Conservation (phyloP, 1,140 invertebrate genomes). For the Drosophila serrata region DNA sequence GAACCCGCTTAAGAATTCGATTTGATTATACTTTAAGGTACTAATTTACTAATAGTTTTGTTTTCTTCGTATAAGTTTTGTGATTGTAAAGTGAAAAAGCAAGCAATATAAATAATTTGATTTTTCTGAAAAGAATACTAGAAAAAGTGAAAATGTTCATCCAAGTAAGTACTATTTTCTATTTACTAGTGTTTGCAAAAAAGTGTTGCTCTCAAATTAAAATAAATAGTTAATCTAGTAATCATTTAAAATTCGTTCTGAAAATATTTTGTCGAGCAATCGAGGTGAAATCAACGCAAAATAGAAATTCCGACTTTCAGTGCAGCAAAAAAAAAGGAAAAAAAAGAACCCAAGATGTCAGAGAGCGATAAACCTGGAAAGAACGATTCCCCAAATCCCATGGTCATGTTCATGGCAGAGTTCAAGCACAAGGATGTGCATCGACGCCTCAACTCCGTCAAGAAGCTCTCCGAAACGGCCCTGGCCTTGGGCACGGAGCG, state of each 20-base stretch:
- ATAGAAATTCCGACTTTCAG: not conserved
- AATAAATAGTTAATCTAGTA: not conserved
- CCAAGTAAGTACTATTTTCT: no score
- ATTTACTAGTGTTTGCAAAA: no score
- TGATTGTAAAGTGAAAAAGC: not conserved
- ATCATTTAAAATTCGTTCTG: not conserved
- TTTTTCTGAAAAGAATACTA: no score
- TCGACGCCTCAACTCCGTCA: not conserved
- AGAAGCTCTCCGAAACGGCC: not conserved
- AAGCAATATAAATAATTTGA: not conserved
- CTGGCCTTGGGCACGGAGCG: not conserved
- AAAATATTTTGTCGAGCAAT: not conserved
- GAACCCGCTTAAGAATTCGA: no score
- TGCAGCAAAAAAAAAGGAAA: not conserved
- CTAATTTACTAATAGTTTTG: no score
- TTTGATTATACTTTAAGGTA: no score
- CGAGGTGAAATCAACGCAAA: not conserved
- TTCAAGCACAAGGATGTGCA: not conserved
- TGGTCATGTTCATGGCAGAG: fast-evolving
- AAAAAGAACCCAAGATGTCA: not conserved
- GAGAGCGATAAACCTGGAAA: not conserved
- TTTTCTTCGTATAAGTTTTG: no score
- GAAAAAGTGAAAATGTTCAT: no score
- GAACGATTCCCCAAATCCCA: not conserved
- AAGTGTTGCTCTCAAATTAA: no score